A percentile compares a stretch with the other conserved stretches of the same genome.
Conservation (phyloP, 2,113 vertebrate genomes). For the Nerophis lumbriciformis region DNA sequence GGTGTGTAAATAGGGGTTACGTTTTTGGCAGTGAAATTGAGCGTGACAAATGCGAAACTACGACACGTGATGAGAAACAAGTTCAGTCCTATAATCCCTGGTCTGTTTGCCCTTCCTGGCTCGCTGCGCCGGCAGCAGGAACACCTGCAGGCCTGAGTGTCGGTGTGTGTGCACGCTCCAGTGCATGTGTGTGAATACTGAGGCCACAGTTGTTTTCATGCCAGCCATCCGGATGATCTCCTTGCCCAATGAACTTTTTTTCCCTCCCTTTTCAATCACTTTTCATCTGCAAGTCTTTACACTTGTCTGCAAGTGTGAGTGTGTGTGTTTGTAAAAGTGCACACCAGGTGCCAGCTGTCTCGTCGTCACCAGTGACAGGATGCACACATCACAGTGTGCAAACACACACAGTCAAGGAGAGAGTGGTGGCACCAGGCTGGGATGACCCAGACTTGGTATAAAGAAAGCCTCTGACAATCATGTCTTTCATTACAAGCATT, state of each 20-base stretch:
- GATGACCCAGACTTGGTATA: conserved; percentile 1
- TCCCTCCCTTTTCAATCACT: conserved; percentile 49
- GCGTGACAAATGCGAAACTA: conserved; percentile 8
- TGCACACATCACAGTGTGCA: conserved; percentile 21
- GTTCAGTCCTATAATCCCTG: conserved; percentile 44
- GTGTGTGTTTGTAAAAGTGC: conserved; percentile 19
- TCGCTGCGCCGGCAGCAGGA: conserved; percentile 52
- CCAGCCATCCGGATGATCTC: conserved; percentile 62
- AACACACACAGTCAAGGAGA: conserved; percentile 23
- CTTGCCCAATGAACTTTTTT: conserved; percentile 40
- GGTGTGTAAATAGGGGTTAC: no score
- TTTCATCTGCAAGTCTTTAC: conserved; percentile 18
- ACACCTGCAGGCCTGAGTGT: conserved; percentile 56
- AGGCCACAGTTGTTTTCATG: conserved; percentile 65
- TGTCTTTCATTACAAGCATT: background rate
- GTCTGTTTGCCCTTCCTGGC: conserved; percentile 59
- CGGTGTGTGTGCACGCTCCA: conserved; percentile 12
- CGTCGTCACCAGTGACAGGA: conserved; percentile 49
- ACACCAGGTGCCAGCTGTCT: conserved; percentile 57
- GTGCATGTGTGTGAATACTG: conserved; percentile 44
- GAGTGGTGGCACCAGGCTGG: conserved; percentile 12
- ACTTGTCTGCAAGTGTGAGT: conserved; percentile 19
- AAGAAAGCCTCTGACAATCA: conserved; percentile 7
- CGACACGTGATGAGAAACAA: conserved; percentile 24
- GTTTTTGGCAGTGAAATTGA: background rate